Evolutionary conservation across 1,140 invertebrate genomes (phyloP).

Genomic region (Anoplolepis gracilipes): DNA sequence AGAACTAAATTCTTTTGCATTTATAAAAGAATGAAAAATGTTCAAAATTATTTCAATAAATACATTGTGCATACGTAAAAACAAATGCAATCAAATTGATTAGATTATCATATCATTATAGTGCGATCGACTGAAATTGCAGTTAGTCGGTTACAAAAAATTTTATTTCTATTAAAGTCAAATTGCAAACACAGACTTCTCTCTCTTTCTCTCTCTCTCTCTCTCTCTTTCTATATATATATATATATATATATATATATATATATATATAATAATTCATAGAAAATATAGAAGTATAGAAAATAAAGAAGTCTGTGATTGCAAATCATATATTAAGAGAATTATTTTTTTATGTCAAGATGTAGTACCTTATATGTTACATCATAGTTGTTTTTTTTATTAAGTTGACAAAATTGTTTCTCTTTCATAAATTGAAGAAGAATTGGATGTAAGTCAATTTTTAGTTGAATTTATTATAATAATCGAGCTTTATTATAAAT

Average conservation of each 20-base stretch:
- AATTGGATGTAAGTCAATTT: conserved; percentile 32
- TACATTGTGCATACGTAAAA: neutral
- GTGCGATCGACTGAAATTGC: neutral
- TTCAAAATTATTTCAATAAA: neutral
- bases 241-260: too few species aligned
- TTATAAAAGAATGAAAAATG: neutral
- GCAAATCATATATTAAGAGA: neutral
- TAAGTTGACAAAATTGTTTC: neutral
- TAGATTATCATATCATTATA: neutral
- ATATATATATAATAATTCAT: too few species aligned
- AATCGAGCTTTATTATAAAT: neutral
- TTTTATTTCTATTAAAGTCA: neutral
- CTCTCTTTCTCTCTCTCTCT: too few species aligned
- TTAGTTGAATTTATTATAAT: neutral
- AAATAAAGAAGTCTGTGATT: too few species aligned
- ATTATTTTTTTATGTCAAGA: too few species aligned
- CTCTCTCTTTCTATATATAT: too few species aligned
- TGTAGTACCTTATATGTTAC: neutral
- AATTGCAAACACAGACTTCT: too few species aligned
- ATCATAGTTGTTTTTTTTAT: neutral
- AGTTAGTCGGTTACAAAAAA: neutral
- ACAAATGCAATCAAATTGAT: neutral
- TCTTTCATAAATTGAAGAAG: conserved; percentile 1
- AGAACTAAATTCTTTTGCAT: neutral
- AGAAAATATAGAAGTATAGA: too few species aligned